Conservation (phyloP, 2,888 invertebrate genomes). For the Orthonychiurus folsomi region DNA sequence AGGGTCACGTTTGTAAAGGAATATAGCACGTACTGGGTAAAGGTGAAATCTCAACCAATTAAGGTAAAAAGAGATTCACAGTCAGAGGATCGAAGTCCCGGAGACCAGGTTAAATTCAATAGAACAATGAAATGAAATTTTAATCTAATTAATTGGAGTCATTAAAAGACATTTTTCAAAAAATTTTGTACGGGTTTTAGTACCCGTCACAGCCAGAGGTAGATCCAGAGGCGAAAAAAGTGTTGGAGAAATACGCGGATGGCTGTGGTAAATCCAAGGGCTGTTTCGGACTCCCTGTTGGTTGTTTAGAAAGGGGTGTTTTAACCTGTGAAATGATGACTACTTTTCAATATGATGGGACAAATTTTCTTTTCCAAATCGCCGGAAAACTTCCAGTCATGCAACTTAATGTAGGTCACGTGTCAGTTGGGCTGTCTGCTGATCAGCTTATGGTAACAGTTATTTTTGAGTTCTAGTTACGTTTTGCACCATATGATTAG, state of each 20-base stretch:
- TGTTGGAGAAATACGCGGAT: constrained; percentile 48
- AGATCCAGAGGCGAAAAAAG: neutral
- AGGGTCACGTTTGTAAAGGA: constrained; percentile 72
- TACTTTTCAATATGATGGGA: constrained; percentile 2
- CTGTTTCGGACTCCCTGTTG: constrained; percentile 69
- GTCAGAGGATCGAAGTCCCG: neutral
- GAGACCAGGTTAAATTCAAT: neutral
- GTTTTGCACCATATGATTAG: too few species aligned
- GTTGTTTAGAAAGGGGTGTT: constrained; percentile 53
- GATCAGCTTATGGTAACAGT: constrained; percentile 66
- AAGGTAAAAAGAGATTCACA: neutral
- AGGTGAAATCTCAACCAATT: constrained; percentile 46
- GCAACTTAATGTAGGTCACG: constrained; percentile 2
- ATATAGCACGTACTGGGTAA: constrained; percentile 69
- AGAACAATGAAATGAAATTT: neutral
- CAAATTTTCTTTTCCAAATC: constrained; percentile 4
- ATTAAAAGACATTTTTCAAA: too few species aligned
- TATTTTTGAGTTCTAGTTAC: constrained; percentile 9
- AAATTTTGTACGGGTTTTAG: too few species aligned
- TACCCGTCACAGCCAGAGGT: neutral
- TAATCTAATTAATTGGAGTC: neutral
- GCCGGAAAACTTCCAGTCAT: constrained; percentile 1
- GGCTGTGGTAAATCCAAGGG: constrained; percentile 62
- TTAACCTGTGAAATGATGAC: constrained; percentile 58
- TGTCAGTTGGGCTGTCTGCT: constrained; percentile 18